Conservation (phyloP, 2,113 vertebrate species). For the Holacanthus passer region DNA sequence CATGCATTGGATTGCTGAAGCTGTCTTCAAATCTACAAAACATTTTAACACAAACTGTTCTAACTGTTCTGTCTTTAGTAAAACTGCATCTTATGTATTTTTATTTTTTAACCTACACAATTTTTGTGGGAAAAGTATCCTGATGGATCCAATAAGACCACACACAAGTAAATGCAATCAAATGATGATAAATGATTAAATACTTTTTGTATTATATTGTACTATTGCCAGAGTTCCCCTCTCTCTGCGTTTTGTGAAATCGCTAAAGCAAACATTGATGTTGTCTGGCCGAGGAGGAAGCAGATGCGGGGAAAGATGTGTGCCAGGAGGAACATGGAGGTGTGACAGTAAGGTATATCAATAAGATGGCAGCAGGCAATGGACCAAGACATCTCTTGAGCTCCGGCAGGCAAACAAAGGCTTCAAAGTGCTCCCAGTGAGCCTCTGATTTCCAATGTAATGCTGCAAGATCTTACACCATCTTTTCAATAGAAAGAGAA, state of each 20-base stretch:
- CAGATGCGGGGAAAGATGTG: conserved; percentile 48
- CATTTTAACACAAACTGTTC: too few species aligned
- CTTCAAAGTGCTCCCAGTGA: background rate
- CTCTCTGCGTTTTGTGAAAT: conserved; percentile 39
- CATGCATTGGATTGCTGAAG: background rate
- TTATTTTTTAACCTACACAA: background rate
- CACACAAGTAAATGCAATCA: background rate
- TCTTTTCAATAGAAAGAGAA: background rate
- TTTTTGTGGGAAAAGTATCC: background rate
- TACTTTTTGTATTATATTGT: conserved; percentile 3
- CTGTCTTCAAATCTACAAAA: background rate
- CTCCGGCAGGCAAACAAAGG: conserved; percentile 15
- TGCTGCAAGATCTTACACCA: background rate
- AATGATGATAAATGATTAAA: background rate
- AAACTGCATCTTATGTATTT: too few species aligned
- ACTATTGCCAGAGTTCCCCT: conserved; percentile 44
- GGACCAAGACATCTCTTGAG: conserved; percentile 41
- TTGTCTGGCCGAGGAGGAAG: conserved; percentile 51
- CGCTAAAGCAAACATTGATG: conserved; percentile 53
- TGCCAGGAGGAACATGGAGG: conserved; percentile 49
- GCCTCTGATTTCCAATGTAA: background rate
- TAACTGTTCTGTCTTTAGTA: too few species aligned
- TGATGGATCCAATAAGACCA: background rate
- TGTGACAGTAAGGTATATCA: conserved; percentile 55
- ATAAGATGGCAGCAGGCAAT: conserved; percentile 56